Evolutionary conservation across 2,797 vertebrate species (phyloP), one percentile per base, ranked within the genome.

Genomic region (Muraenolepis orangiensis): DNA sequence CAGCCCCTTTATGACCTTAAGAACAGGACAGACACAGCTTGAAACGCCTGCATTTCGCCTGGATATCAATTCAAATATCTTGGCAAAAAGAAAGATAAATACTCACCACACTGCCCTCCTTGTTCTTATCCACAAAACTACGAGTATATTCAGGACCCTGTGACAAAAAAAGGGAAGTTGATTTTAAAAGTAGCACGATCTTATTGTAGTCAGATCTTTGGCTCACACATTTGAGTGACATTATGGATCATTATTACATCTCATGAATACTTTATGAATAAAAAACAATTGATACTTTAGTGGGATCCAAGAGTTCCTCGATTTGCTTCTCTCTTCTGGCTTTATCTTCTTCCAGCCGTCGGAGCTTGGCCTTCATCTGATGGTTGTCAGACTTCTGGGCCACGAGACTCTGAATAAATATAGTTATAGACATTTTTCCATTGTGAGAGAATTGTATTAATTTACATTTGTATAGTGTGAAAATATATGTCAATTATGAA

Each of bases 241-340:
- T 20, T 51, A 6, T 51, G 4, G 46, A 20, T 6, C 4, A 42
- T 42, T 42, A 42, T 16, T 3, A 42, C 40, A 42, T 42, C 40
- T 42, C 16, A 13, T 42, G 40, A 42, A 42, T 42, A 12, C 40
- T 42, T 16, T 42, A 13, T 14, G 13, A 42, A 42, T 42, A 32
- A 66, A 66, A n/a, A 0, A 36, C 4, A n/a, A 3, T 36, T 42
- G 76, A 0, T 81, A 97, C 96, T 82, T 93, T 96, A 31, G 87
- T 88, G 66, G 93, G 92, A 78, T 97, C 95, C 88, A 98, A 76
- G 8, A 99, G 92, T 69, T 97, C 95, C 29, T 96, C 95, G 29
- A 99, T 96, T 83, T 97, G 97, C 76, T 93, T 96, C 80, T 97
- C 95, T 88, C 97, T 95, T 72, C 94, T 94, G 7, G 18, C 90